These are phyloP conservation scores for Pomatorhinus ruficollis DNA, from an alignment of 2,113 vertebrate genomes.

Conservation along the genomic window DNA sequence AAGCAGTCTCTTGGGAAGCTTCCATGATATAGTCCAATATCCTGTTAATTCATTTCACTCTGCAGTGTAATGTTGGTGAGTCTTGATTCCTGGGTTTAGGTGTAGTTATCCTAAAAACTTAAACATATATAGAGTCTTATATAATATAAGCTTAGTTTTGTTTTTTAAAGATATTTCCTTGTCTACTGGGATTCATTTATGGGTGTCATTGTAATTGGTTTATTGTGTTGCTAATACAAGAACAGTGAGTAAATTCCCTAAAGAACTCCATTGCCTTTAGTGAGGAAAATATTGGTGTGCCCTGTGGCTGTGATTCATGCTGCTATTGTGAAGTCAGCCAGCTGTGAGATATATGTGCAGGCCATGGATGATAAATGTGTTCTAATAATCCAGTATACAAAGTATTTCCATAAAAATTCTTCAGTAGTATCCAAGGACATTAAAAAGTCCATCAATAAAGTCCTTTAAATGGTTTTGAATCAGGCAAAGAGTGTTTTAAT, in stretches of 20 bases:
- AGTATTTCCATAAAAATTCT: constrained; percentile 55
- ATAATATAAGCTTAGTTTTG: not conserved
- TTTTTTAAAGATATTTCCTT: not conserved
- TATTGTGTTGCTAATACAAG: not conserved
- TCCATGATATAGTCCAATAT: not conserved
- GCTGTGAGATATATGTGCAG: constrained; percentile 37
- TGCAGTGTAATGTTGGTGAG: not conserved
- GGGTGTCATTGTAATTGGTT: not conserved
- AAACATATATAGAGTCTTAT: not conserved
- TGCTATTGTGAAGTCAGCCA: constrained; percentile 35
- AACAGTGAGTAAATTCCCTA: constrained; percentile 15
- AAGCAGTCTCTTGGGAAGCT: not conserved
- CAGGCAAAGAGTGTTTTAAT: not conserved
- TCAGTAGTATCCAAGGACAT: constrained; percentile 41
- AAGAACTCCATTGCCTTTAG: not conserved
- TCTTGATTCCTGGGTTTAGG: not conserved
- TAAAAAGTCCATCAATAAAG: constrained; percentile 49
- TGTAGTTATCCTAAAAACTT: not conserved
- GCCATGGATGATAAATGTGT: constrained; percentile 25
- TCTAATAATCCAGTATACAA: constrained; percentile 28
- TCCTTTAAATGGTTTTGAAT: constrained; percentile 7
- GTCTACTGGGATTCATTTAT: not conserved
- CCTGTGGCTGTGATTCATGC: constrained; percentile 43
- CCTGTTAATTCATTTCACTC: not conserved
- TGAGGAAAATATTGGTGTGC: constrained; percentile 43